Evolutionary conservation across 2,888 invertebrate species (phyloP).

Genomic region (Loripinus fragilis): DNA sequence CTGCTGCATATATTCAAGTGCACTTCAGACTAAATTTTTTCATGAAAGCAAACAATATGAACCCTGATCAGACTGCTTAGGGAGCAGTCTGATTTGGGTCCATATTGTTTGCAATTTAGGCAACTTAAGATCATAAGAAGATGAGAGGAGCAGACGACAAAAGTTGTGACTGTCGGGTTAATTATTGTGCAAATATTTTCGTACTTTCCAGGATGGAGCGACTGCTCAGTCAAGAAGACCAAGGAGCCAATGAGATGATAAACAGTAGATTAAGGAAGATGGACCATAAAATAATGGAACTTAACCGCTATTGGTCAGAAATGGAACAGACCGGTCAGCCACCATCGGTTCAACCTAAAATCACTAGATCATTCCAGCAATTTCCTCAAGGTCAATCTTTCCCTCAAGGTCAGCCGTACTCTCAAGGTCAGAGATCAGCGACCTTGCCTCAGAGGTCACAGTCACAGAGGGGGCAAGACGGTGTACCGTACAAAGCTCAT

Average conservation of each 20-base stretch:
- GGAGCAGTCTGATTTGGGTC: no score
- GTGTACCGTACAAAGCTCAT: constrained; percentile 32
- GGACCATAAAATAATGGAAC: constrained; percentile 73
- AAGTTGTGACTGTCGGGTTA: no score
- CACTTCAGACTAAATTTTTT: no score
- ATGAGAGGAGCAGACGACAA: no score
- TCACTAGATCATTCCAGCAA: constrained; percentile 42
- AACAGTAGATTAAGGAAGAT: constrained; percentile 74
- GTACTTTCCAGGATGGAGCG: background rate
- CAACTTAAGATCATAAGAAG: no score
- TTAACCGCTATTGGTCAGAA: constrained; percentile 77
- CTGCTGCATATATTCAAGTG: no score
- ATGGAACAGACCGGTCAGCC: constrained; percentile 69
- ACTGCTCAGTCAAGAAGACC: constrained; percentile 63
- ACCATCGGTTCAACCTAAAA: constrained; percentile 57
- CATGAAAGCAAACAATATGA: no score
- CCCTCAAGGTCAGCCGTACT: constrained; percentile 30
- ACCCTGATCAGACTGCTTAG: no score
- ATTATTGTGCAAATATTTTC: background rate
- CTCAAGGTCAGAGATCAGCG: constrained; percentile 32
- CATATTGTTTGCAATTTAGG: no score
- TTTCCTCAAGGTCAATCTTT: constrained; percentile 24
- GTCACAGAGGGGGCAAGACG: constrained; percentile 45
- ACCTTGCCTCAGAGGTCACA: constrained; percentile 48
- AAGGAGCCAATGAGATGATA: constrained; percentile 75